These are phyloP conservation scores for Sinella curviseta DNA, from an alignment of 1,140 invertebrate species.

Conservation along the genomic window DNA sequence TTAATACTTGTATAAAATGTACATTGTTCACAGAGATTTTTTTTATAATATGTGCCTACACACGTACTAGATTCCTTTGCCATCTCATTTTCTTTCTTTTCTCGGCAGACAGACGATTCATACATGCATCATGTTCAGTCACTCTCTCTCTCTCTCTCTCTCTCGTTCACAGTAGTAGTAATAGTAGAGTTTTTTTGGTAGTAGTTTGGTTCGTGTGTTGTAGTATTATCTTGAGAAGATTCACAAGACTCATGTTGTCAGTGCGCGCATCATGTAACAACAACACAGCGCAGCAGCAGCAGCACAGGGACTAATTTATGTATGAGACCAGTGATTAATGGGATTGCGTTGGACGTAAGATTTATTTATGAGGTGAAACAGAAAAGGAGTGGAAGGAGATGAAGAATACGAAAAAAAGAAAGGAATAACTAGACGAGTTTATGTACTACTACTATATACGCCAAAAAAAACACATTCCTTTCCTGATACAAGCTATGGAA, in stretches of 20 bases:
- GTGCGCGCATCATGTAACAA: constrained; percentile 21
- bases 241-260: constrained; percentile 26
- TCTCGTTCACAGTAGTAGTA: not conserved
- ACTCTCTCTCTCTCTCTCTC: not conserved
- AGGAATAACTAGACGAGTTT: too few relatives aligned
- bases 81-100: not conserved
- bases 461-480: not conserved
- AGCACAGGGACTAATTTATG: constrained; percentile 43
- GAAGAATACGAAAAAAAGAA: constrained; percentile 24
- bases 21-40: too few relatives aligned
- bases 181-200: constrained; percentile 5
- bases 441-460: not conserved
- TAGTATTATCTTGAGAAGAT: constrained; percentile 5
- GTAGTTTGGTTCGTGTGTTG: not conserved
- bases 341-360: constrained; percentile 45
- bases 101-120: constrained; percentile 1
- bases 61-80: not conserved
- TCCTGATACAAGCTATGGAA: not conserved
- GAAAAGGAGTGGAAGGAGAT: constrained; percentile 38
- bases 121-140: constrained; percentile 20
- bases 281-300: constrained; percentile 20
- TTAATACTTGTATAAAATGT: too few relatives aligned
- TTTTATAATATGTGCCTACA: too few relatives aligned
- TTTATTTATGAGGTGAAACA: constrained; percentile 46
- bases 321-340: constrained; percentile 47